These are phyloP conservation scores for Melanotus villosus DNA, from an alignment of 2,888 invertebrate genomes.

Conservation along the genomic window DNA sequence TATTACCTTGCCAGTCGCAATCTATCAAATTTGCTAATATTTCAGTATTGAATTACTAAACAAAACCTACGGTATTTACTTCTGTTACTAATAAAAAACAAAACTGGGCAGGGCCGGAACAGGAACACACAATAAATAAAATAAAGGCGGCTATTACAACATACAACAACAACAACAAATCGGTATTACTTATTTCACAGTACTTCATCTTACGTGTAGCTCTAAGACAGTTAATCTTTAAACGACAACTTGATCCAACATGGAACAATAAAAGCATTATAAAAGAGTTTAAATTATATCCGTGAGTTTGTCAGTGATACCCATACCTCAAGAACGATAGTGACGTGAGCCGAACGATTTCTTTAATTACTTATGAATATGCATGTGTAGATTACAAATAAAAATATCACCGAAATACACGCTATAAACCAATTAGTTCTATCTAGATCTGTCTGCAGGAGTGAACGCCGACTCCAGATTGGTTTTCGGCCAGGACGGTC, in stretches of 20 bases:
- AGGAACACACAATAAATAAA: conserved; percentile 15
- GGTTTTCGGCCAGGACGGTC: conserved; percentile 16
- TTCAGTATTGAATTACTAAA: no score
- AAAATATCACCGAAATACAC: conserved; percentile 59
- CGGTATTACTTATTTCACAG: conserved; percentile 15
- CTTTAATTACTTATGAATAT: conserved; percentile 60
- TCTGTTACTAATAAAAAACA: no score
- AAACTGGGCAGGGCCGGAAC: neutral
- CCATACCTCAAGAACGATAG: conserved; percentile 42
- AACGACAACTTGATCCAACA: conserved; percentile 49
- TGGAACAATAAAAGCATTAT: conserved; percentile 39
- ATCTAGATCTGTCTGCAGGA: conserved; percentile 55
- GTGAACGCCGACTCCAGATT: conserved; percentile 47
- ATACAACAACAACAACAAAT: neutral
- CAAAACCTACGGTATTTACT: no score
- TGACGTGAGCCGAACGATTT: conserved; percentile 49
- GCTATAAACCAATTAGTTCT: conserved; percentile 60
- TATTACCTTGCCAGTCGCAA: no score
- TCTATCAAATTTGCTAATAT: no score
- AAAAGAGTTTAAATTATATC: conserved; percentile 41
- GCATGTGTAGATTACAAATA: conserved; percentile 57
- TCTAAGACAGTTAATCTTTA: conserved; percentile 37
- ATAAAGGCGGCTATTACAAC: conserved; percentile 2
- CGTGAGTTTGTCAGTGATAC: conserved; percentile 38
- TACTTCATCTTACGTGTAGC: conserved; percentile 26